Evolutionary conservation across 1,140 invertebrate species (phyloP).

Genomic region (Melipona quadrifasciata): DNA sequence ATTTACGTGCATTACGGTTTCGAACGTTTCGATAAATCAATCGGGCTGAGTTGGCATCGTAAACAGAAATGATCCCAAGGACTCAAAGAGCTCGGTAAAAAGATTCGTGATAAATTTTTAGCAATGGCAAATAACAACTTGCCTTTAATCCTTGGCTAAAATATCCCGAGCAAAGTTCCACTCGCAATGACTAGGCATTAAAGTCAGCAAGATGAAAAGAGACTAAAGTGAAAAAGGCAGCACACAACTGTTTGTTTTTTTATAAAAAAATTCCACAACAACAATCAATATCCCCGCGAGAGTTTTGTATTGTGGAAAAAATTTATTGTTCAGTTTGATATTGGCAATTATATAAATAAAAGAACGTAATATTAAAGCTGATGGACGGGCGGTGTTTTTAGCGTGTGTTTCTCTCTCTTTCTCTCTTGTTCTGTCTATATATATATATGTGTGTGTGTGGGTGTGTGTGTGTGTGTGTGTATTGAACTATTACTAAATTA

Average conservation of each 20-base stretch:
- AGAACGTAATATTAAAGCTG: not conserved
- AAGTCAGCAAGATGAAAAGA: not conserved
- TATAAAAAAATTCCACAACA: not conserved
- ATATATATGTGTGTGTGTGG: not conserved
- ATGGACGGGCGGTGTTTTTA: not conserved
- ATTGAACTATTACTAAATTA: slow-evolving; percentile 32
- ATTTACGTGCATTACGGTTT: not conserved
- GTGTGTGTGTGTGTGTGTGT: not conserved
- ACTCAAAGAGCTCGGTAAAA: not conserved
- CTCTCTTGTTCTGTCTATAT: not conserved
- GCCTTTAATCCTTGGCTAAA: not conserved
- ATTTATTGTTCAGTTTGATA: not conserved
- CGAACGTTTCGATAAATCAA: not conserved
- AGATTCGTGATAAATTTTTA: not conserved
- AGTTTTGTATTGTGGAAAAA: not conserved
- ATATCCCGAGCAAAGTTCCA: not conserved
- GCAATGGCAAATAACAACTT: not conserved
- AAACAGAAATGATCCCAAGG: not conserved
- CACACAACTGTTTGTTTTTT: not conserved
- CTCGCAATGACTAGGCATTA: not conserved
- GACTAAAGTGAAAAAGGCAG: not conserved
- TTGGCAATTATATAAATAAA: not conserved
- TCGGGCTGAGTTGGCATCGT: fast-evolving
- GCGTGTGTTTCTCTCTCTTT: too few relatives aligned
- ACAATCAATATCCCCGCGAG: not conserved